Base-by-base conservation (phyloP, 2,797 vertebrate genomes). In the Tenualosa ilisha region DNA sequence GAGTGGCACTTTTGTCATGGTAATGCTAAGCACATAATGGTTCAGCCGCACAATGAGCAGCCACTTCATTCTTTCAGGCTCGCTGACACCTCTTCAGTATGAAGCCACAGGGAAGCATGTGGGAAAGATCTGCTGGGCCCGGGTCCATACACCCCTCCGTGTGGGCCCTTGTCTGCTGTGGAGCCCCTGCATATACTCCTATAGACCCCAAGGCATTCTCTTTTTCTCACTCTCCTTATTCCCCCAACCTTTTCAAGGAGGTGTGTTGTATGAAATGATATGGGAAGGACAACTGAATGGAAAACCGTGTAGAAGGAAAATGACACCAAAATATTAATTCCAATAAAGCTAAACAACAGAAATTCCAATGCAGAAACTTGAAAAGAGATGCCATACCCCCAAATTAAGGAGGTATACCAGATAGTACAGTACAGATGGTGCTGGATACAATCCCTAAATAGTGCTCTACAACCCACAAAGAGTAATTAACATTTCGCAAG, bases 21-120 rank as follows among this genome's bases (percentile, higher is more conserved):
- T 97, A 98, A 99, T 99, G 96, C 97, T 97, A 98, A 98, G 97
- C 97, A 98, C 97, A 99, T 97, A 99, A 99, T 98, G 97, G 98
- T 97, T 95, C 94, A 94, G 95, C 92, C 93, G 95, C 96, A 99
- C 98, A 99, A 99, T 98, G 94, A 95, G 91, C 95, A 95, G 97
- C 96, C 97, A 98, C 97, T 99, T 98, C 98, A 99, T 99, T 99
- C 98, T 87, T 89, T 85, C 82, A 86, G 84, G 89, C 90, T 89
- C 86, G 56, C 90, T 98, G 98, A 99, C 98, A 98, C 97, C 97
- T 98, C 97, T 97, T 96, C 97, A 95, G 97, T 97, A 97, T 96
- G 89, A 95, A 98, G 95, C 98, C 95, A 96, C 96, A 92, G 98
- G 98, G 97, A 97, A 97, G 96, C 97, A 99, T 99, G 97, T 99